A percentile compares a stretch with the other conserved stretches of the same genome.
phyloP scores from a whole-genome alignment of 2,797 vertebrate genomes.

The Bufotes viridis region DNA sequence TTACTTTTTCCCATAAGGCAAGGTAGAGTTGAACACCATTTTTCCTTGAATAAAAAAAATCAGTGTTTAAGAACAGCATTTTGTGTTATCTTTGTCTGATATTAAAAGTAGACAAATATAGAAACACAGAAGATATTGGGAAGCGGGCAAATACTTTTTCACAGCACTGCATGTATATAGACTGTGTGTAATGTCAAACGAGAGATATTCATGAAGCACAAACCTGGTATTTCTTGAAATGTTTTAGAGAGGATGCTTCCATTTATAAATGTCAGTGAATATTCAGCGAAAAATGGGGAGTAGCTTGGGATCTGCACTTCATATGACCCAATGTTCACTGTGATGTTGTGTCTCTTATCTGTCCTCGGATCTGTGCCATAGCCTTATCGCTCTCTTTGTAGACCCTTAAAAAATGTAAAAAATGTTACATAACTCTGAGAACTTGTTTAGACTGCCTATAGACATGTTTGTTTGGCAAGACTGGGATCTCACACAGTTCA shows the following conservation, averaged over 20 bases:
- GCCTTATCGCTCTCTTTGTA: conserved; percentile 87
- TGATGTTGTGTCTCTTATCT: conserved; percentile 76
- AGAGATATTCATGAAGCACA: background rate
- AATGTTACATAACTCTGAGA: conserved; percentile 83
- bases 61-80: too few species aligned
- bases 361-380: conserved; percentile 82
- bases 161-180: too few species aligned
- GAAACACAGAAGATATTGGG: too few species aligned
- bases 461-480: conserved; percentile 72
- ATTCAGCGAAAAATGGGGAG: background rate
- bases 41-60: too few species aligned
- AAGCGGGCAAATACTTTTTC: too few species aligned
- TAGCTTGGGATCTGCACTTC: conserved; percentile 69
- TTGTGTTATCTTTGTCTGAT: too few species aligned
- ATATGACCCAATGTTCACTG: conserved; percentile 76
- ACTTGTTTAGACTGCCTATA: conserved; percentile 78
- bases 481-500: conserved; percentile 66
- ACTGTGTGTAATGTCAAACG: background rate
- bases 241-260: background rate
- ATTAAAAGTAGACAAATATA: too few species aligned
- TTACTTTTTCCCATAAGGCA: too few species aligned
- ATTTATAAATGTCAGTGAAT: background rate
- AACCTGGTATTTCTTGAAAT: background rate
- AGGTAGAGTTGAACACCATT: too few species aligned
- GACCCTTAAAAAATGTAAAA: conserved; percentile 82